phyloP scores from a whole-genome alignment of 2,797 vertebrate species.

The Sciurus carolinensis region DNA sequence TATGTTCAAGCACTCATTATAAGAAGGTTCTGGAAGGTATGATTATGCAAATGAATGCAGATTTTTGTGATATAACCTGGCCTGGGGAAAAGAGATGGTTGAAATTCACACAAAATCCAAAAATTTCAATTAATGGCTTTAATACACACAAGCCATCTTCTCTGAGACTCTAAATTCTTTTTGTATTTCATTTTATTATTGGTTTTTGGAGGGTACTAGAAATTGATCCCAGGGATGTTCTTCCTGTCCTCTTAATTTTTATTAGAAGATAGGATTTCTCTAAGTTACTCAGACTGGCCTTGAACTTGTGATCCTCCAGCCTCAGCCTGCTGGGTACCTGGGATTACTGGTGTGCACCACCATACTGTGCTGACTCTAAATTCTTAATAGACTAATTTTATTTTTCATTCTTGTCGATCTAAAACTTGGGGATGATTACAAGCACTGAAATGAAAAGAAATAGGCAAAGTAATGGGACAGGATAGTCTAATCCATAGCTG shows the following conservation, averaged over 20 bases:
- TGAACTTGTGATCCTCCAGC: background rate
- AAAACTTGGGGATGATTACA: background rate
- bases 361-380: background rate
- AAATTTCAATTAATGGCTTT: background rate
- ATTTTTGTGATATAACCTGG: background rate
- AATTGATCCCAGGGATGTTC: background rate
- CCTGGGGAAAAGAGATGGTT: background rate
- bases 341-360: background rate
- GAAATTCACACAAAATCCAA: background rate
- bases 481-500: background rate
- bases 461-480: background rate
- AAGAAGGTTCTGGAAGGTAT: background rate
- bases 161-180: background rate
- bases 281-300: background rate
- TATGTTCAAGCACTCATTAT: background rate
- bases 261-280: background rate
- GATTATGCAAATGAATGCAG: background rate
- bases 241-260: background rate
- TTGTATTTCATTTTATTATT: background rate
- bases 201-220: background rate
- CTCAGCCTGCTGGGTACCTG: background rate
- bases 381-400: constrained; percentile 30
- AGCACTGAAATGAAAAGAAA: constrained; percentile 41
- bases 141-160: background rate
- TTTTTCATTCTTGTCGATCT: constrained; percentile 22